Base-by-base conservation (phyloP, 1,140 invertebrate species). In the Lordiphosa stackelbergi region DNA sequence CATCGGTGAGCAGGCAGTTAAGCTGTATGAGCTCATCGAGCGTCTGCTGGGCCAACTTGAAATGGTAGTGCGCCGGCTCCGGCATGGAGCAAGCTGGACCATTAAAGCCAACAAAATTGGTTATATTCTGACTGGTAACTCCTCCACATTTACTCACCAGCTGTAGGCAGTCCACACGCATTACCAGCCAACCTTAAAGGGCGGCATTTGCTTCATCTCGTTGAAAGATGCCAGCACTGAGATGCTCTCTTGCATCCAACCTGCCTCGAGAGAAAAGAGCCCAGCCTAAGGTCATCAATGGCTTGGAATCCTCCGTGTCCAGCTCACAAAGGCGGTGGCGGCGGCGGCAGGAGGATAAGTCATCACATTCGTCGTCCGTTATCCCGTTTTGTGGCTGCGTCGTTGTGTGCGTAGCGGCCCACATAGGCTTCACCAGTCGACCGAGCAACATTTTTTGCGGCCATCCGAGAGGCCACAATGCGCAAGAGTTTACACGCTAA, bases 221-320 rank as follows among this genome's bases (percentile, higher is more conserved):
- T 90, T 81, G 92, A 95, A 7, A 89, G 88, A 53, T 90, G 86
- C 45, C 60, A 96, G 88, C 42, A 96, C 91, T 19, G 90, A 88
- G 77, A 93, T 91, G 77, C 94, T 94, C 74, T 94, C 92, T 24
- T 86, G 85, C 88, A 93, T 95, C 93, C 94, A 96, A 1, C 95
- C 95, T n/a, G 93, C 93, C 73, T 97, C 95, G 73, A 93, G 1
- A 96, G 90, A 89, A 97, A 97, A 51, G 92, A 91, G 63, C 95
- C 93, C 68, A 93, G 64, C 73, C 89, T 87, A 36, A 93, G 69
- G 34, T 92, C 92, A 69, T 91, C 89, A 53, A 92, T 91, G 11
- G 88, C 64, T 4, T 49, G 9, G 11, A 31, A 42, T 72, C 64
- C 7, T 73, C 58, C 5, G 37, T 0, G 11, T 43, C 34, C 22